Evolutionary conservation across 2,797 vertebrate species (phyloP), one percentile per base, ranked within the genome.

Genomic region (Mormyrus hasselquistii): DNA sequence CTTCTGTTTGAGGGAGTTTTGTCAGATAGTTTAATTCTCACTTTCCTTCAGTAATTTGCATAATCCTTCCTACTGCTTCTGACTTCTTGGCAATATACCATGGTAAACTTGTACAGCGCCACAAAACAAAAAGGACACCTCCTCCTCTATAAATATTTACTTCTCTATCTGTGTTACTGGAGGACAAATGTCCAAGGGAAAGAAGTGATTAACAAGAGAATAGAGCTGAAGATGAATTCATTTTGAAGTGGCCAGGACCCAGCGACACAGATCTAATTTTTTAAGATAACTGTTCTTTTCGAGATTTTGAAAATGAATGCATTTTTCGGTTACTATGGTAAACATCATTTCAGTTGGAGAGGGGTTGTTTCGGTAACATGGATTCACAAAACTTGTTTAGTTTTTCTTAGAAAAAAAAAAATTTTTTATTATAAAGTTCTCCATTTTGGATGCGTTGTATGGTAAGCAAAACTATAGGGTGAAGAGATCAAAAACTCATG

Each of bases 41-140:
- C 86, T 89, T 73, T 88, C 69, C 59, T 89, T 85, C 82, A 57
- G n/a, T 16, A 87, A 90, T 92, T 91, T 89, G 83, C 91, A 91
- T 92, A 91, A 92, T 91, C 89, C 90, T 88, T 90, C 79, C 85
- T 44, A 62, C 76, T 87, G 88, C 89, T 53, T 50, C 22, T 88
- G 89, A 89, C 89, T 89, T 88, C 73, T 88, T 91, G 89, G 90
- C 91, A 89, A 41, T 52, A 38, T 57, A 59, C 57, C 49, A 86
- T 41, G 38, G 12, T 87, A 88, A 89, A 88, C 87, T 90, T 86
- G 88, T 87, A 83, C 85, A 76, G 89, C 41, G 22, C 84, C 53
- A 4, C 53, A 55, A 87, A 34, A 79, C 34, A 62, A 29, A 87
- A 88, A 88, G 19, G 47, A 59, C 25, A 38, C 86, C 49, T 86